Base-by-base conservation (phyloP, 2,888 invertebrate species). In the Mylabris sibirica region DNA sequence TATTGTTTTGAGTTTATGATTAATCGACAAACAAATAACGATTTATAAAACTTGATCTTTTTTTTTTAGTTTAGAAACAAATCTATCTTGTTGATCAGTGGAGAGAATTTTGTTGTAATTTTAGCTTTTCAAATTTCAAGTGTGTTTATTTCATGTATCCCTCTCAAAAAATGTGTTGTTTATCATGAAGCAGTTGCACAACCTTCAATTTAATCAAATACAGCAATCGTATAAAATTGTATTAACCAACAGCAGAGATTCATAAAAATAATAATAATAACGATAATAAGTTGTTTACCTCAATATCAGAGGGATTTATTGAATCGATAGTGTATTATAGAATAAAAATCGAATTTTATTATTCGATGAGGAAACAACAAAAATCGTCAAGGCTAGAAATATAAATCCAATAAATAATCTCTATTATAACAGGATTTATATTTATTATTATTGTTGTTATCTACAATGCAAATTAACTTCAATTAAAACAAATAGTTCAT, bases 261-360 rank as follows among this genome's bases (percentile, higher is more conserved):
- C 41, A 6, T 30, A 1, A 30, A 6, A 30, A 30, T 30, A 30
- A 30, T 30, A 30, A 30, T 30, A 1, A n/a, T n/a, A n/a, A n/a
- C n/a, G n/a, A 38, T 38, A 38, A 44, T 44, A 44, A 44, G 44
- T 44, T 44, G 44, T 44, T 44, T 44, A 44, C 44, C 44, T 44
- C 44, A 44, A 44, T n/a, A 44, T 44, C 41, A 11, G 44, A 44
- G 44, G 12, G 44, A 44, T 44, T 44, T 44, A 44, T 44, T 44
- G 44, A 44, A 17, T 44, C 44, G 44, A 44, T 44, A 44, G 11
- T 38, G n/a, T 4, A 44, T 30, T 30, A 8, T 4, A 17, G 6
- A 17, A 17, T 3, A 44, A 44, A 38, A 44, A 44, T 17, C 44
- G 17, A 12, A 6, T 44, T 44, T n/a, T 44, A 17, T 44, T 44